These are phyloP conservation scores for Eilema caniola DNA, from an alignment of 2,888 invertebrate genomes.

Conservation along the genomic window DNA sequence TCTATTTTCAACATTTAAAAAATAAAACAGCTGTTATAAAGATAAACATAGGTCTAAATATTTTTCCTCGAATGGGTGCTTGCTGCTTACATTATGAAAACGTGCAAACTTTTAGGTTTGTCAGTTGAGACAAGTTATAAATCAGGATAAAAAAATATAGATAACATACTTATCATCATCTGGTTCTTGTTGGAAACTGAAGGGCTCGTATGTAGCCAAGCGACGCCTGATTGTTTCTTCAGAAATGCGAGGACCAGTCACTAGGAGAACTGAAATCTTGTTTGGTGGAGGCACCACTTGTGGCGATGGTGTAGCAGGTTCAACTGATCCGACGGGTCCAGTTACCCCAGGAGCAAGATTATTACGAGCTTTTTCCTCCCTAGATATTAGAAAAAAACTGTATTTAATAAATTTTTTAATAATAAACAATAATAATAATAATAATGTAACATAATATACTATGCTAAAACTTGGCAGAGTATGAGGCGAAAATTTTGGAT, in stretches of 20 bases:
- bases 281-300: constrained; percentile 54
- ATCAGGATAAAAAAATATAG: background rate
- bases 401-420: background rate
- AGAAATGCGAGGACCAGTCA: constrained; percentile 74
- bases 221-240: constrained; percentile 79
- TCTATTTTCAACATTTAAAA: no score
- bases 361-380: constrained; percentile 67
- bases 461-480: no score
- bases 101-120: no score
- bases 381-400: constrained; percentile 39
- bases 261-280: constrained; percentile 67
- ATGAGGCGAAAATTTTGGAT: no score
- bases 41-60: no score
- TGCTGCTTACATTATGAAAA: no score
- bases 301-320: constrained; percentile 4
- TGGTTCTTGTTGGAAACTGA: constrained; percentile 73
- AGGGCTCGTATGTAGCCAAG: constrained; percentile 78
- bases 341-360: constrained; percentile 30
- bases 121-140: background rate
- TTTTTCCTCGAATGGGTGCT: no score
- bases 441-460: no score
- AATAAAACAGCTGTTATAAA: no score
- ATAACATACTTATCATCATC: constrained; percentile 77
- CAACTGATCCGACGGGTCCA: constrained; percentile 3
- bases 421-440: no score